A percentile compares a stretch with the other conserved stretches of the same genome.
Evolutionary conservation across 2,888 invertebrate genomes (phyloP).

Genomic region (Rambutsinella grinnellia): DNA sequence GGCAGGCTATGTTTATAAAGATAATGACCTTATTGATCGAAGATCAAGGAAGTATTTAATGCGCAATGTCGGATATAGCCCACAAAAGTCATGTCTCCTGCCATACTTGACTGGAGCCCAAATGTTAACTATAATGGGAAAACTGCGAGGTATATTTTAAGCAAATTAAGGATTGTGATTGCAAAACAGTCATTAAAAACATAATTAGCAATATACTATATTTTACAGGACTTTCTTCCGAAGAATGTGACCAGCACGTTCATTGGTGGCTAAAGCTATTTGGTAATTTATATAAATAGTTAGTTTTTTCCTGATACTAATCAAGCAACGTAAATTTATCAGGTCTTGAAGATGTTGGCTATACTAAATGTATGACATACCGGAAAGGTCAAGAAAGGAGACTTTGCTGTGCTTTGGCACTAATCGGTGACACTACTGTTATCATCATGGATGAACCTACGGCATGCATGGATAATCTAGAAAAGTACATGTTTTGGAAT

Average conservation of each 20-base stretch:
- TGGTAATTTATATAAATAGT: conserved; percentile 18
- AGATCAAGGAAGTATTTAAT: conserved; percentile 13
- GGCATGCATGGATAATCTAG: conserved; percentile 30
- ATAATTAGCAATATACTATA: background rate
- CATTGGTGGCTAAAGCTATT: conserved; percentile 49
- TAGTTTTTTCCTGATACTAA: background rate
- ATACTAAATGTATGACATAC: conserved; percentile 22
- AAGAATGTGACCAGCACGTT: conserved; percentile 48
- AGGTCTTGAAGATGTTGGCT: conserved; percentile 28
- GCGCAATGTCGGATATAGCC: conserved; percentile 38
- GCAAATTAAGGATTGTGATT: background rate
- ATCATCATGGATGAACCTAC: conserved; percentile 55
- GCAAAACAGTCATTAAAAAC: background rate
- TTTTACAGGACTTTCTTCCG: conserved; percentile 29
- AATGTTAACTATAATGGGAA: conserved; percentile 48
- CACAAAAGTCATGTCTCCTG: conserved; percentile 10
- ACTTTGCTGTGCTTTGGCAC: conserved; percentile 46
- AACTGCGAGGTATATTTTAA: conserved; percentile 34
- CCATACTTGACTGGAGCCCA: conserved; percentile 48
- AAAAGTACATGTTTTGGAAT: conserved; percentile 56
- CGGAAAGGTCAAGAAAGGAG: conserved; percentile 29
- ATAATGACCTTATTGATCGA: conserved; percentile 35
- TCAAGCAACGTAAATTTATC: background rate
- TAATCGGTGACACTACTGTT: conserved; percentile 43
- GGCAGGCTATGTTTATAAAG: conserved; percentile 45